Base-by-base conservation (phyloP, 37 sponge, comb jelly and placozoan species). In the Dysidea cf. avara region DNA sequence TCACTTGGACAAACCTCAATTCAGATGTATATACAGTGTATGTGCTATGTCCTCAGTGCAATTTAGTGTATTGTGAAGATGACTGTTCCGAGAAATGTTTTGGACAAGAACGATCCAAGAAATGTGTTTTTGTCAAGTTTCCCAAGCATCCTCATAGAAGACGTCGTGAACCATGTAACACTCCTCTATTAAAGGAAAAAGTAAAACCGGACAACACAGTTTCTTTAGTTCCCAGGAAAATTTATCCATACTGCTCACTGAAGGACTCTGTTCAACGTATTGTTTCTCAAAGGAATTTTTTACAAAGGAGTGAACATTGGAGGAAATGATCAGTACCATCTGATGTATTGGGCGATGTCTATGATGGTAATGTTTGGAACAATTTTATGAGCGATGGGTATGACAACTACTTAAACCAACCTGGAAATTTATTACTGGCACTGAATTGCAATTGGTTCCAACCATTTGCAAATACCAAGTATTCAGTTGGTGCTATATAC, bases 331-430 rank as follows among this genome's bases (percentile, higher is more conserved):
- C 29, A 3, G 18, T 26, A 46, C 2, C 22, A 18, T 35, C 22
- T 25, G 48, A 38, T 53, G 32, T 49, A 34, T 77, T 38, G 3
- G 21, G 55, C 54, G 78, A 77, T 37, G 49, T 77, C 9, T 66
- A 66, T 36, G 78, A 77, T 77, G 78, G 78, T 18, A 54, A 31
- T 36, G 25, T 77, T 2, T 77, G 78, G 78, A 66, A 77, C 16
- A 61, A 77, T 6, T 77, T 77, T 37, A 16, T 28, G 31, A 3
- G 53, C 18, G 38, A 18, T 35, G 59, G 37, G 24, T n/a, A 66
- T 24, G 18, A 36, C 17, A 11, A 36, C 7, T 77, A 67, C 56
- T 66, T 77, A 18, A 25, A 57, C 20, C 22, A 17, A 33, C 69
- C 78, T 6, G 26, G 51, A 46, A 56, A 54, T 35, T 77, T 34